Percentiles rank a stretch among this genome's conserved stretches.
phyloP scores from a whole-genome alignment of 2,113 vertebrate genomes.

The Neopipo cinnamomea region DNA sequence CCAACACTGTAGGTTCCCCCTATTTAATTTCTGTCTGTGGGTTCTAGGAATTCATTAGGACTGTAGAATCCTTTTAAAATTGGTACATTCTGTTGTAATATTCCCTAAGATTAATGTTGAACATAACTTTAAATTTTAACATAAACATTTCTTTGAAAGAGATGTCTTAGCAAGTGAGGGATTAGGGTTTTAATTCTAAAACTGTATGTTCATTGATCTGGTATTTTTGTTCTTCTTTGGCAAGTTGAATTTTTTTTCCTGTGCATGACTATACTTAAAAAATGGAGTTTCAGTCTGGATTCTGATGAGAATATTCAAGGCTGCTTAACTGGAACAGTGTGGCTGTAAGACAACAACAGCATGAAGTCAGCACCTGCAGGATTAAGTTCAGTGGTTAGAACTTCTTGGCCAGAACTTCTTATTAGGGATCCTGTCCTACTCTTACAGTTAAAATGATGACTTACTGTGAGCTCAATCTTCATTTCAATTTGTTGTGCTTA shows the following conservation, averaged over 20 bases:
- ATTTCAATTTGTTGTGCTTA: not conserved
- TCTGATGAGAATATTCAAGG: not conserved
- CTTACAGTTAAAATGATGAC: not conserved
- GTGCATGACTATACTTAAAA: not conserved
- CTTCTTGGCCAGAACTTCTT: not conserved
- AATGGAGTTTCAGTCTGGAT: not conserved
- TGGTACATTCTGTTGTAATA: constrained; percentile 38
- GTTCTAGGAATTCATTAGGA: constrained; percentile 69
- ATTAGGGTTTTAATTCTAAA: constrained; percentile 24
- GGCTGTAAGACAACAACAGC: not conserved
- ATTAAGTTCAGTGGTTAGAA: not conserved
- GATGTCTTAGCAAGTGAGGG: constrained; percentile 8
- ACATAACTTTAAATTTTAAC: constrained; percentile 56
- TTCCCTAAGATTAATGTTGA: constrained; percentile 52
- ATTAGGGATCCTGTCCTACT: not conserved
- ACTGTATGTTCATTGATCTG: not conserved
- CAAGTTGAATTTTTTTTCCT: not conserved
- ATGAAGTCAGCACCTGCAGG: not conserved
- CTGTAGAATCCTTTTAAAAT: constrained; percentile 50
- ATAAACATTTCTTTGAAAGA: constrained; percentile 58
- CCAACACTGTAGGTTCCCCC: constrained; percentile 61
- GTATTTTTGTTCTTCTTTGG: constrained; percentile 16
- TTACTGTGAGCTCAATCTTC: not conserved
- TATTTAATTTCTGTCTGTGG: constrained; percentile 68
- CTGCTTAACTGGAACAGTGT: not conserved